phyloP scores from a whole-genome alignment of 2,113 vertebrate genomes.

The Clarias batrachus region DNA sequence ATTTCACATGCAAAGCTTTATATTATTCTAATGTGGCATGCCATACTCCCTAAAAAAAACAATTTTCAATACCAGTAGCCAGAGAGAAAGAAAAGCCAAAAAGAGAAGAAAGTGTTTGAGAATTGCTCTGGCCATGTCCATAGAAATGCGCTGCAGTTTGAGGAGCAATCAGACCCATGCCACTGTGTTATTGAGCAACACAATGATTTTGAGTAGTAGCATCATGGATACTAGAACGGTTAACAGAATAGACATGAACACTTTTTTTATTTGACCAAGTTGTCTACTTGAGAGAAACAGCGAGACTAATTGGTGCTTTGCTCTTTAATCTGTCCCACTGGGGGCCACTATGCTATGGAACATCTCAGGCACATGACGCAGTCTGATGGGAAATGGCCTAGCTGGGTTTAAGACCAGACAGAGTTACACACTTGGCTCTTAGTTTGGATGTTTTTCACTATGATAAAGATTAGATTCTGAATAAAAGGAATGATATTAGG shows the following conservation, averaged over 20 bases:
- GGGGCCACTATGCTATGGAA: slow-evolving; percentile 10
- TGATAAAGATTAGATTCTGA: neutral
- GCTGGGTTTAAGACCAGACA: neutral
- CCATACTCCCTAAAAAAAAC: neutral
- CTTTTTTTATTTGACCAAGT: neutral
- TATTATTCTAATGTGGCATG: neutral
- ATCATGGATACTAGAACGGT: neutral
- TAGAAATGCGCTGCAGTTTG: slow-evolving; percentile 10
- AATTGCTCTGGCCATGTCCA: neutral
- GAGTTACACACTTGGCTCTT: neutral
- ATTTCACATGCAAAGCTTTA: neutral
- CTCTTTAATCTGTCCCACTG: slow-evolving; percentile 15
- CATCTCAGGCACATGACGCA: slow-evolving; percentile 18
- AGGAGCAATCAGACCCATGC: neutral
- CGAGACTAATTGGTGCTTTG: neutral
- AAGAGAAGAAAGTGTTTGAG: neutral
- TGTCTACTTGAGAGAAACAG: slow-evolving; percentile 4
- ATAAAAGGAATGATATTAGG: neutral
- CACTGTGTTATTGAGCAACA: neutral
- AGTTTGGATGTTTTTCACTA: neutral
- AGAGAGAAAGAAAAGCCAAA: neutral
- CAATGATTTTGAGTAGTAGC: neutral
- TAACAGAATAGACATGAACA: neutral
- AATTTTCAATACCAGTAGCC: neutral
- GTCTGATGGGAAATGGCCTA: slow-evolving; percentile 11